Evolutionary conservation across 2,113 vertebrate genomes (phyloP).

Genomic region (Octodon degus): DNA sequence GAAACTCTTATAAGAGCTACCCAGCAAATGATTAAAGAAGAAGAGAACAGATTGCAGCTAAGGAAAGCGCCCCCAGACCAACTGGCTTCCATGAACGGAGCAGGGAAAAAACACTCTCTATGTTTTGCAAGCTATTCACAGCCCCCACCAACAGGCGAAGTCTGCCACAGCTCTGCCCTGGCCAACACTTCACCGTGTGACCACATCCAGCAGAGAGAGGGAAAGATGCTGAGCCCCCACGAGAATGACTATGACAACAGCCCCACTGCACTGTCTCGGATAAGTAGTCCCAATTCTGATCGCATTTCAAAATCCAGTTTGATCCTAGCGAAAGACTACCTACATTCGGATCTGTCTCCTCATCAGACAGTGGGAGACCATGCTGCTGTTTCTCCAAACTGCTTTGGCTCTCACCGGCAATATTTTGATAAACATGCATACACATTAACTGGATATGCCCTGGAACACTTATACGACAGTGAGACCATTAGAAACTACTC

Average conservation of each 20-base stretch:
- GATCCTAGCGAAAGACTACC: constrained; percentile 93
- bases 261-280: constrained; percentile 91
- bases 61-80: constrained; percentile 88
- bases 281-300: constrained; percentile 93
- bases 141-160: constrained; percentile 87
- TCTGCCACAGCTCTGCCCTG: constrained; percentile 87
- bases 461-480: constrained; percentile 96
- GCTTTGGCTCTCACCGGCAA: constrained; percentile 92
- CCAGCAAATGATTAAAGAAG: constrained; percentile 99
- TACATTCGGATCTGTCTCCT: constrained; percentile 92
- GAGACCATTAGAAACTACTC: constrained; percentile 95
- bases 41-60: constrained; percentile 93
- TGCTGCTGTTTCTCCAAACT: constrained; percentile 90
- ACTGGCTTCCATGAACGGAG: constrained; percentile 90
- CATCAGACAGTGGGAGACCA: constrained; percentile 89
- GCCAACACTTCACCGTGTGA: constrained; percentile 90
- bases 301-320: constrained; percentile 90
- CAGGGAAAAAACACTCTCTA: constrained; percentile 90
- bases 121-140: constrained; percentile 92
- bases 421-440: constrained; percentile 97
- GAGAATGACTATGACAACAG: constrained; percentile 92
- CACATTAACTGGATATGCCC: constrained; percentile 94
- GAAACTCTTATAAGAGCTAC: constrained; percentile 97
- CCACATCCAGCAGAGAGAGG: constrained; percentile 89
- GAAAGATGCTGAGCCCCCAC: constrained; percentile 89